Conservation (phyloP, 2,888 invertebrate genomes). For the Rhagonycha fulva region DNA sequence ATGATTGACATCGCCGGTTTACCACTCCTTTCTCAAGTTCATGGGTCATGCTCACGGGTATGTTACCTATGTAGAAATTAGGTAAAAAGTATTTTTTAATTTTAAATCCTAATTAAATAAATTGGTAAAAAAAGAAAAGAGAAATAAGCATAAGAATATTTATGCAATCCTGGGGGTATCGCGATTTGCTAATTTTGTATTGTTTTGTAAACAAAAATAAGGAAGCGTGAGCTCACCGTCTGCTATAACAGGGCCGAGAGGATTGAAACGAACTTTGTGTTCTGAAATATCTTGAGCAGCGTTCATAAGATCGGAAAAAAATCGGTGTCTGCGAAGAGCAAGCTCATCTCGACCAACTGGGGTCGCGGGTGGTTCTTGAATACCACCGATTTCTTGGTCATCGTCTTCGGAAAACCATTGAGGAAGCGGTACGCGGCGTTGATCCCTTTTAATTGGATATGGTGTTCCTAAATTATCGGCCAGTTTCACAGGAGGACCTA, state of each 20-base stretch:
- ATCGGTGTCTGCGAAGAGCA: slow-evolving; percentile 74
- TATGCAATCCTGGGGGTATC: too few relatives aligned
- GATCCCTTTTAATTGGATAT: slow-evolving; percentile 54
- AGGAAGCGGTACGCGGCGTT: slow-evolving; percentile 49
- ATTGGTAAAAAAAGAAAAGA: too few relatives aligned
- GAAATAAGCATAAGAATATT: too few relatives aligned
- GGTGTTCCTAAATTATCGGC: slow-evolving; percentile 58
- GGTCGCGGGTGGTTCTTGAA: slow-evolving; percentile 72
- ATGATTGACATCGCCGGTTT: too few relatives aligned
- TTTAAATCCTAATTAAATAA: too few relatives aligned
- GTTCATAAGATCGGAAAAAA: slow-evolving; percentile 77
- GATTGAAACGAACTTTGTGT: slow-evolving; percentile 77
- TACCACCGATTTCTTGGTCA: slow-evolving; percentile 56
- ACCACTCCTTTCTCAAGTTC: too few relatives aligned
- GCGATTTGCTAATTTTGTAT: too few relatives aligned
- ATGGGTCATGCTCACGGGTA: too few relatives aligned
- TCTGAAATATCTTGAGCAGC: slow-evolving; percentile 74
- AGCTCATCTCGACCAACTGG: slow-evolving; percentile 80
- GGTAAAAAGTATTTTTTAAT: too few relatives aligned
- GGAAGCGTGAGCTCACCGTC: slow-evolving; percentile 56
- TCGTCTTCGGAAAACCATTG: slow-evolving; percentile 57
- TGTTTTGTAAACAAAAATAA: neutral
- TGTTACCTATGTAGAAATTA: too few relatives aligned
- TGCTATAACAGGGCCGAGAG: slow-evolving; percentile 69
- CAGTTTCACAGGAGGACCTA: slow-evolving; percentile 52